Evolutionary conservation across 2,797 vertebrate species (phyloP).

Genomic region (Graptemys geographica): DNA sequence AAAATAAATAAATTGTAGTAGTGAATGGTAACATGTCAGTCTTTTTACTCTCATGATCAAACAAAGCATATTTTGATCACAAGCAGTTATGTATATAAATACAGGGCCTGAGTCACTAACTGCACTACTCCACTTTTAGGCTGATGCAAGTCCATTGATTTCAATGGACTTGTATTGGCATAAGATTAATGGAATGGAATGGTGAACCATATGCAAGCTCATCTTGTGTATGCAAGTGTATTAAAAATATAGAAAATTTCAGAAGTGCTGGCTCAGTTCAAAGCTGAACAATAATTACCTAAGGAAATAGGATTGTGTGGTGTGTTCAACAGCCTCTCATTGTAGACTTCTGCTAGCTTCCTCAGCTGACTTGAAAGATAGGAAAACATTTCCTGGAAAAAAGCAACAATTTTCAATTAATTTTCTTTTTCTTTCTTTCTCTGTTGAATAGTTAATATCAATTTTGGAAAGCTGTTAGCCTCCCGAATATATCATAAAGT

Average conservation of each 20-base stretch:
- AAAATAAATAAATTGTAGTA: background rate
- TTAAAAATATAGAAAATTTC: background rate
- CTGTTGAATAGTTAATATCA: slow-evolving; percentile 41
- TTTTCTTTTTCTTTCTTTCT: slow-evolving; percentile 45
- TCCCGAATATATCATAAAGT: background rate
- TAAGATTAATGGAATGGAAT: slow-evolving; percentile 1
- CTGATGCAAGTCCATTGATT: background rate
- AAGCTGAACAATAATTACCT: slow-evolving; percentile 81
- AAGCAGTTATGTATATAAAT: background rate
- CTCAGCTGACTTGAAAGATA: slow-evolving; percentile 92
- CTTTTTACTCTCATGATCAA: background rate
- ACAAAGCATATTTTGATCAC: background rate
- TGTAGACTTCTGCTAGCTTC: slow-evolving; percentile 87
- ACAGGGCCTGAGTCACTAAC: background rate
- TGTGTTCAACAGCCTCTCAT: slow-evolving; percentile 91
- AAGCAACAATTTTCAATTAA: background rate
- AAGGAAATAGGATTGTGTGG: slow-evolving; percentile 96
- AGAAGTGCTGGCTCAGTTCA: background rate
- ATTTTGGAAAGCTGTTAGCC: slow-evolving; percentile 30
- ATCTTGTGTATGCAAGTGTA: background rate
- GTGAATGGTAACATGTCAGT: background rate
- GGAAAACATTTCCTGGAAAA: slow-evolving; percentile 90
- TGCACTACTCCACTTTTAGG: background rate
- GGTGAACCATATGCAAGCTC: background rate
- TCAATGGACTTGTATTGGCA: background rate